Base-by-base conservation (phyloP, 1,140 invertebrate species). In the Sweltsa coloradensis region DNA sequence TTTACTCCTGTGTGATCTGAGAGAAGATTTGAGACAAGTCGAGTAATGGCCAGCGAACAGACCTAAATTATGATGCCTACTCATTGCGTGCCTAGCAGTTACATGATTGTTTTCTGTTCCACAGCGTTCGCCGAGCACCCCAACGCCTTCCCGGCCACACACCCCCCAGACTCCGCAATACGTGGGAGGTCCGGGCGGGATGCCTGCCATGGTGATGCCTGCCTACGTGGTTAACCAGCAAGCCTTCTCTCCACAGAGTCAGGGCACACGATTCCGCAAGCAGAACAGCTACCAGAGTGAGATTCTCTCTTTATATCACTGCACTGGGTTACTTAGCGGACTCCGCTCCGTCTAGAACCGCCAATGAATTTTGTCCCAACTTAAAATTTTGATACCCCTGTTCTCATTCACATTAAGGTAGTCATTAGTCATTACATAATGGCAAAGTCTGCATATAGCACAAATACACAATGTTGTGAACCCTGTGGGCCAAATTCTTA, bases 131-230 rank as follows among this genome's bases (percentile, higher is more conserved):
- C 76, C 77, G 3, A 78, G 74, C 59, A 79, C 77, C 18, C 78
- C 78, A 25, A 78, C 74, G 21, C 76, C 76, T 41, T 75, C 69
- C 57, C 73, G 86, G 34, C 85, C 86, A 21, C 85, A 89, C 58
- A 90, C 87, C 9, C 88, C 86, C 24, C 85, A 86, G 61, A 89
- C 86, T 21, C 85, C 85, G 41, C 16, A 81, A 67, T 63, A 53
- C 53, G 64, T 60, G 59, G 63, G 37, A 56, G 63, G 45, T 54
- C 60, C 52, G 52, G 57, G 54, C 21, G 58, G 57, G 24, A 67
- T 68, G 54, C 66, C 61, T 25, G 60, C 69, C 6, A 62, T 73
- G 50, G 65, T 73, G 6, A 66, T 72, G 62, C 68, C 60, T 24
- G 47, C 61, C 6, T 57, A 60, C 52, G 56, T 61, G 29, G 63